Evolutionary conservation across 2,113 vertebrate species (phyloP), one percentile per base, ranked within the genome.

Genomic region (Platysteira castanea): DNA sequence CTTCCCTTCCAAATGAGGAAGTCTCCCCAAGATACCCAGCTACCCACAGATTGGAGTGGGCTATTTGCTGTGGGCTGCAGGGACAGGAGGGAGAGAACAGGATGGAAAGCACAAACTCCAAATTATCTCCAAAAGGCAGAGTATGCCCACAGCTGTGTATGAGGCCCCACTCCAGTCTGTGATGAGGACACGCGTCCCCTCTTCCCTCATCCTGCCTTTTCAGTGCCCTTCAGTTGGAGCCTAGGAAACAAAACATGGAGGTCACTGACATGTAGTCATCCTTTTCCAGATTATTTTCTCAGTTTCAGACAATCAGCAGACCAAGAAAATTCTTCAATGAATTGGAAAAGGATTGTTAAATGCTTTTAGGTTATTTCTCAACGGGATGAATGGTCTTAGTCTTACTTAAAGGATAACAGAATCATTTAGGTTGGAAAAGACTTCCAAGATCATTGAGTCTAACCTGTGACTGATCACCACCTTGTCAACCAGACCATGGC

Each of bases 111-210:
- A 44, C 8, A 74, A 71, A 67, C 4, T 41, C 28, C 15, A 17
- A 11, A 20, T 2, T 4, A 1, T 74, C 10, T 28, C n/a, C 8
- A 44, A 16, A 44, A 31, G 16, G 30, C 30, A 42, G 13, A 6
- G 69, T n/a, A 20, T 67, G 26, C 4, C 46, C 12, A 33, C 13
- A 7, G 6, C 8, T 42, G 11, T 67, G 46, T 56, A 4, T 39
- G 15, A 18, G 3, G 6, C 8, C 28, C 33, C 13, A 26, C 10
- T 23, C 13, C 3, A 12, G 21, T 56, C 50, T 60, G 7, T 7
- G 2, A n/a, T 1, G 4, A 75, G 23, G 21, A 31, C 39, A 74
- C 0, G 0, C 13, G 6, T 56, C 9, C 12, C 21, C 4, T 7
- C 2, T 1, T 5, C 5, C 23, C n/a, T 2, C 0, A 23, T 49